Percentiles rank a stretch among this genome's conserved stretches.
phyloP scores from a whole-genome alignment of 2,797 vertebrate species.

The Melanotaenia boesemani region DNA sequence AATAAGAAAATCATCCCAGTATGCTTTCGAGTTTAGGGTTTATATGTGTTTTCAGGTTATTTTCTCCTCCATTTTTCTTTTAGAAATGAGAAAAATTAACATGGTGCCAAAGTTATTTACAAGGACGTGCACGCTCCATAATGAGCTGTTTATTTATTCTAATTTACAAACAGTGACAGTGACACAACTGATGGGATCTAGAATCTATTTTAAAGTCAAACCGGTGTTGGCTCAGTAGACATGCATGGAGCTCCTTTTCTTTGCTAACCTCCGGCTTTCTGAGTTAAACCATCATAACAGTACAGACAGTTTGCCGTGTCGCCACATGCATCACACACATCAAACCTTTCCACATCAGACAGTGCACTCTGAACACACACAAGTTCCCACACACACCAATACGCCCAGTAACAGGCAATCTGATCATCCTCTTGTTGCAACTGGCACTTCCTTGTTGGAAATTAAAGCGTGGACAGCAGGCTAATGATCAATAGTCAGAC shows the following conservation, averaged over 20 bases:
- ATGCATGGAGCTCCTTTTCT: neutral
- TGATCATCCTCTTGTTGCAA: constrained; percentile 52
- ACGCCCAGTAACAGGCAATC: constrained; percentile 29
- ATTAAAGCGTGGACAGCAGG: constrained; percentile 72
- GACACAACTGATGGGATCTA: neutral
- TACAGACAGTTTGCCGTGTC: constrained; percentile 29
- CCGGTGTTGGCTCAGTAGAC: neutral
- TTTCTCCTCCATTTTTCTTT: no score
- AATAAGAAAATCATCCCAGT: no score
- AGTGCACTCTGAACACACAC: constrained; percentile 16
- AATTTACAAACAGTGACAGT: neutral
- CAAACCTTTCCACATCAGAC: constrained; percentile 36
- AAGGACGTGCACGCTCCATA: neutral
- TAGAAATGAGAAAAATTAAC: no score
- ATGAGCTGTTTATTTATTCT: neutral
- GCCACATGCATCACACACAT: constrained; percentile 25
- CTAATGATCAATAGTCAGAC: constrained; percentile 79
- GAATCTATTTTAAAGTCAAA: constrained; percentile 1
- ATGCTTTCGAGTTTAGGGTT: no score
- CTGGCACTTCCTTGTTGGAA: constrained; percentile 65
- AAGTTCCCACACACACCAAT: neutral
- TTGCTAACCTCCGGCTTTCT: constrained; percentile 23
- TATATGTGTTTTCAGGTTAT: no score
- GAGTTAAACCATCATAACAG: constrained; percentile 40
- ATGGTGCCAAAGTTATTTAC: no score